Conservation (phyloP, 2,113 vertebrate genomes). For the Rhea americana region DNA sequence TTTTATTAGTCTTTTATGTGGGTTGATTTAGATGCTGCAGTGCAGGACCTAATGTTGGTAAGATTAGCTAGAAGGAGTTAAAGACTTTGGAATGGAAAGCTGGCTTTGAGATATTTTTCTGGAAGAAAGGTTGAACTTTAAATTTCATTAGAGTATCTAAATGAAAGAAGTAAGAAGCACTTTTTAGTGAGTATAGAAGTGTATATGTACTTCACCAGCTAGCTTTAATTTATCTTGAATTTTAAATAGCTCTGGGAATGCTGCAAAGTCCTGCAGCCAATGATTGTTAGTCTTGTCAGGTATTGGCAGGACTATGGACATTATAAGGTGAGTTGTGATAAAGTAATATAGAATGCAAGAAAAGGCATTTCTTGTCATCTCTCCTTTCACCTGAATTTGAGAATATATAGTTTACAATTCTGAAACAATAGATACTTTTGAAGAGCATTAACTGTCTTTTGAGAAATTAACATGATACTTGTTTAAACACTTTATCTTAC, state of each 20-base stretch:
- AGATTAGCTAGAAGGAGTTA: neutral
- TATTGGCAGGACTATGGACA: neutral
- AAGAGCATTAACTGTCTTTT: neutral
- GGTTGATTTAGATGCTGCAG: neutral
- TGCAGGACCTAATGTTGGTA: neutral
- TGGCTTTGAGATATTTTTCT: neutral
- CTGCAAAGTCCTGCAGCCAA: neutral
- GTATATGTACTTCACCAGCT: neutral
- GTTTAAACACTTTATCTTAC: neutral
- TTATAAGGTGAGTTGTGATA: slow-evolving; percentile 20
- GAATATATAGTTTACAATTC: neutral
- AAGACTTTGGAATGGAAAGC: neutral
- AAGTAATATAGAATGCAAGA: neutral
- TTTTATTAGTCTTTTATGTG: slow-evolving; percentile 1
- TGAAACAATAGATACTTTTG: neutral
- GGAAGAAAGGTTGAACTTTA: neutral
- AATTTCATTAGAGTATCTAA: neutral
- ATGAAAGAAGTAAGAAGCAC: slow-evolving; percentile 5
- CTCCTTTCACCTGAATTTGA: neutral
- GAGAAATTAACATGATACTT: neutral
- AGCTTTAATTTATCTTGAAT: slow-evolving; percentile 56
- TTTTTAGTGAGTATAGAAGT: slow-evolving; percentile 12
- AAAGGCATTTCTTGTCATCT: neutral
- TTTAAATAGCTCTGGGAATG: slow-evolving; percentile 45
- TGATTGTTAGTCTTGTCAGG: slow-evolving; percentile 24